Percentiles rank a stretch among this genome's conserved stretches.
phyloP scores from a whole-genome alignment of 2,113 vertebrate genomes.

The Apeltes quadracus region DNA sequence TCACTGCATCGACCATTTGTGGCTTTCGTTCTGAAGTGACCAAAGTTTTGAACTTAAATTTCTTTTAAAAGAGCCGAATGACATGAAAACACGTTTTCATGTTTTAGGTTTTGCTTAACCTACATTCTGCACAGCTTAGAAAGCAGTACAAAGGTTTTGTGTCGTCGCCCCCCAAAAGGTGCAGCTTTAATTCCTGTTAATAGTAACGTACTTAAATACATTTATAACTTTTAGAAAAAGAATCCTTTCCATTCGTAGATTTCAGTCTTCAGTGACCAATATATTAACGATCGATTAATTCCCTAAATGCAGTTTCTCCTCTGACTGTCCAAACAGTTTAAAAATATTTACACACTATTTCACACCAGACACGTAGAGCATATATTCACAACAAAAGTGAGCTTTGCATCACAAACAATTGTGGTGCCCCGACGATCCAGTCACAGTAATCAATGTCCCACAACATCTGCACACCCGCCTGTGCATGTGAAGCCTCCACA shows the following conservation, averaged over 20 bases:
- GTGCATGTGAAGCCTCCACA: not conserved
- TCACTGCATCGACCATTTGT: not conserved
- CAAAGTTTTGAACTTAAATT: not conserved
- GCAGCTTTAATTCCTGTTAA: not conserved
- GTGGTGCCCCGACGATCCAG: too few relatives aligned
- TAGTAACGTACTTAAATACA: conserved; percentile 25
- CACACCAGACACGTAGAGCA: conserved; percentile 22
- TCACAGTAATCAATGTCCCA: too few relatives aligned
- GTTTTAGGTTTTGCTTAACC: conserved; percentile 1
- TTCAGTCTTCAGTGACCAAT: conserved; percentile 18
- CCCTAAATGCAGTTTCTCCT: conserved; percentile 36
- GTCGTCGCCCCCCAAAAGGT: not conserved
- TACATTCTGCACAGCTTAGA: not conserved
- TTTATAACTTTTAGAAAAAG: not conserved
- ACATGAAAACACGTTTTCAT: not conserved
- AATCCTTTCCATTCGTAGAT: conserved; percentile 5
- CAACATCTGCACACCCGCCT: not conserved
- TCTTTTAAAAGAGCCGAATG: not conserved
- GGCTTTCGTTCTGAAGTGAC: not conserved
- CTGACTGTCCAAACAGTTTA: conserved; percentile 34
- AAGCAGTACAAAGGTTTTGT: not conserved
- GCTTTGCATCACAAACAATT: conserved; percentile 22
- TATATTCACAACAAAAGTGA: conserved; percentile 34
- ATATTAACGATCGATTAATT: conserved; percentile 6
- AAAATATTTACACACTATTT: conserved; percentile 65